These are phyloP conservation scores for Muntiacus reevesi DNA, from an alignment of 2,113 vertebrate genomes.

Conservation along the genomic window DNA sequence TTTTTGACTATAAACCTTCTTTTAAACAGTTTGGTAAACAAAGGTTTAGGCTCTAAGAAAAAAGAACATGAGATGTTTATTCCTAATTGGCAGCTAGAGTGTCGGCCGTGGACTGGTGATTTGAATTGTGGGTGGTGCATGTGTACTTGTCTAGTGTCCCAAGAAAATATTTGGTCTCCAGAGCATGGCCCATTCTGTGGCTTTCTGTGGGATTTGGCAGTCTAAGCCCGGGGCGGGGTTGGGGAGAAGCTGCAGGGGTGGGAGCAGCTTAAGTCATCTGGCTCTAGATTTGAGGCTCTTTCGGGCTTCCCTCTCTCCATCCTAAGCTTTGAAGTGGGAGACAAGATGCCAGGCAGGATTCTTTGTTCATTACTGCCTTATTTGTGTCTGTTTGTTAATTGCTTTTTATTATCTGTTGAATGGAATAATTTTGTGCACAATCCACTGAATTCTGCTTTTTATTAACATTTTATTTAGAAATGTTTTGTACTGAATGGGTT, in stretches of 20 bases:
- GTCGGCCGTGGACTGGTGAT: not conserved
- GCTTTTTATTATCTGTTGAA: not conserved
- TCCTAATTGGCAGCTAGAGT: not conserved
- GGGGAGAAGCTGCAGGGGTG: accelerated
- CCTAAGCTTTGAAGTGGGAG: not conserved
- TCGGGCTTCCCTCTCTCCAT: not conserved
- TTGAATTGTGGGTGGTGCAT: accelerated
- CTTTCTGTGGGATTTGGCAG: not conserved
- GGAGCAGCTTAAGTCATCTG: too few relatives aligned
- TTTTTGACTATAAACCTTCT: not conserved
- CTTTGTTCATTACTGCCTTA: not conserved
- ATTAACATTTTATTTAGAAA: not conserved
- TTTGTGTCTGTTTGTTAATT: not conserved
- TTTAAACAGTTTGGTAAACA: not conserved
- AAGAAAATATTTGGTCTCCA: not conserved
- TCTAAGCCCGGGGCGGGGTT: accelerated
- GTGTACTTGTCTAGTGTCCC: not conserved
- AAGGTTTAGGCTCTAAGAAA: not conserved
- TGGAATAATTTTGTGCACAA: not conserved
- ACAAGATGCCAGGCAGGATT: not conserved
- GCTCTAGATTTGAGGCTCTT: not conserved
- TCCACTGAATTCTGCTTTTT: not conserved
- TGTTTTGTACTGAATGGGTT: not conserved
- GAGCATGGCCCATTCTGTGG: accelerated
- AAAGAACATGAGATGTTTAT: not conserved